phyloP scores from a whole-genome alignment of 1,140 invertebrate genomes.

The Helicoverpa armigera region DNA sequence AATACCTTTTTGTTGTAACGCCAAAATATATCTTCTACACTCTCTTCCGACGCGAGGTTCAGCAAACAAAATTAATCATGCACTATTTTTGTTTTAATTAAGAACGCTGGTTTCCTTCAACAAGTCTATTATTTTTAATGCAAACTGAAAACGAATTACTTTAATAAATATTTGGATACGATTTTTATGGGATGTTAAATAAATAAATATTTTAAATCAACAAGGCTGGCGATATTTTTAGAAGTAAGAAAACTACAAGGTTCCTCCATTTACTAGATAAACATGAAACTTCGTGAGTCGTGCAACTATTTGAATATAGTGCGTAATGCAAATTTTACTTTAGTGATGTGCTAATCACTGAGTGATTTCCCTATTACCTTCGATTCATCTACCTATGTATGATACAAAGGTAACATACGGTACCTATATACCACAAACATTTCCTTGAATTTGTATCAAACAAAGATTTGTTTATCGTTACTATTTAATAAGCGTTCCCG shows the following conservation, averaged over 20 bases:
- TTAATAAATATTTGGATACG: constrained; percentile 18
- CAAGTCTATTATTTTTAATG: constrained; percentile 10
- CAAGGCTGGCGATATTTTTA: constrained; percentile 19
- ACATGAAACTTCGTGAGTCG: constrained; percentile 53
- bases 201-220: constrained; percentile 37
- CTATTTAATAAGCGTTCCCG: constrained; percentile 13
- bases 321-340: constrained; percentile 58
- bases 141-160: constrained; percentile 17
- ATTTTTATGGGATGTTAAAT: constrained; percentile 33
- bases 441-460: constrained; percentile 14
- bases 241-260: constrained; percentile 33
- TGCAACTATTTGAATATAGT: constrained; percentile 50
- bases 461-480: constrained; percentile 11
- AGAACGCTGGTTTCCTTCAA: constrained; percentile 9
- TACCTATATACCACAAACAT: background rate
- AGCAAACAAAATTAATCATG: background rate
- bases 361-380: background rate
- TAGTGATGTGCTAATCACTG: constrained; percentile 55
- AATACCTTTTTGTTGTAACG: constrained; percentile 35
- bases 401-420: background rate
- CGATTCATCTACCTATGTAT: no score
- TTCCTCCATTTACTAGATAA: constrained; percentile 51
- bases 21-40: constrained; percentile 14
- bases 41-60: background rate
- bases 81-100: constrained; percentile 16